These are phyloP conservation scores for Meloidogyne chitwoodi DNA, from an alignment of 1,140 invertebrate species.

Conservation along the genomic window DNA sequence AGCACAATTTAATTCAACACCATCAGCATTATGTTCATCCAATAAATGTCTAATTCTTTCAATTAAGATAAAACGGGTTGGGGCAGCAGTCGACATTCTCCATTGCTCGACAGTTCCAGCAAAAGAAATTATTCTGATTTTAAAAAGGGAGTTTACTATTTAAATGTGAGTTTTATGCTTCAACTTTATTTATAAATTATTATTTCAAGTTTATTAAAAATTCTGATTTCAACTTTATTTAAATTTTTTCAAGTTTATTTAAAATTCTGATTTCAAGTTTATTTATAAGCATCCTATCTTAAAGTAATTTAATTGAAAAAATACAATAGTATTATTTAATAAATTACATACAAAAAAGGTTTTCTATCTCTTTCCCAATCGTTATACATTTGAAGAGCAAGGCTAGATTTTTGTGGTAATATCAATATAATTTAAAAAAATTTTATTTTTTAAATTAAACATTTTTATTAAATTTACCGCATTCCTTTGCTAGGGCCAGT, in stretches of 20 bases:
- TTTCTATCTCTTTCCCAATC: constrained; percentile 18
- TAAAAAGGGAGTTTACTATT: not conserved
- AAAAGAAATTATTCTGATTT: constrained; percentile 6
- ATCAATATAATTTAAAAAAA: too few relatives aligned
- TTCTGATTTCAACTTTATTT: not conserved
- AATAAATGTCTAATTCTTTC: constrained; percentile 4
- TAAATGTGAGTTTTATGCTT: not conserved
- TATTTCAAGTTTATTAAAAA: not conserved
- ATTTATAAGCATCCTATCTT: too few relatives aligned
- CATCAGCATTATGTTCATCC: constrained; percentile 20
- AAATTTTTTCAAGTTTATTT: not conserved
- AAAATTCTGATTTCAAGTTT: not conserved
- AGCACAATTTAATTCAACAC: constrained; percentile 26
- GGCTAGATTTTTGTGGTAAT: too few relatives aligned
- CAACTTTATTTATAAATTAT: not conserved
- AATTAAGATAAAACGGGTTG: constrained; percentile 3
- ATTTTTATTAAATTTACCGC: too few relatives aligned
- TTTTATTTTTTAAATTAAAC: too few relatives aligned
- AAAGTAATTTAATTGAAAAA: too few relatives aligned
- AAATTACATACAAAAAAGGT: constrained; percentile 13
- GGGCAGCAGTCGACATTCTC: not conserved
- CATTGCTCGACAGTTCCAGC: constrained; percentile 8
- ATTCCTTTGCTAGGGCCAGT: constrained; percentile 5
- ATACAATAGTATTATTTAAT: too few relatives aligned
- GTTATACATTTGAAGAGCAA: constrained; percentile 10